These are phyloP conservation scores for Plutomurus gul DNA, from an alignment of 1,140 invertebrate genomes.

Conservation along the genomic window DNA sequence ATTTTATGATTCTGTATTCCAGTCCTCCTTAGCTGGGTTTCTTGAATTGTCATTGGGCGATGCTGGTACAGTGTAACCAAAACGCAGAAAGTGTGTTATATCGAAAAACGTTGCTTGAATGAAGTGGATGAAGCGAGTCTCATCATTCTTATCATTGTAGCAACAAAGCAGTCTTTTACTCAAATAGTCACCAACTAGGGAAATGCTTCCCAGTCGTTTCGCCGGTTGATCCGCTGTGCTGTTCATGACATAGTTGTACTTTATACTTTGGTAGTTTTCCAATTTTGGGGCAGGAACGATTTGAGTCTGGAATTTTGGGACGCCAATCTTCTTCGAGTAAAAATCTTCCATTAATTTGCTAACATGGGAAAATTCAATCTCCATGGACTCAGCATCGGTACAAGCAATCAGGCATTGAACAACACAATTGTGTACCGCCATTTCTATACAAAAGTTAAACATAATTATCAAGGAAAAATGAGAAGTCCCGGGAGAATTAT, in stretches of 20 bases:
- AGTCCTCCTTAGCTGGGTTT: background rate
- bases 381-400: conserved; percentile 27
- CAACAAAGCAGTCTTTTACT: conserved; percentile 51
- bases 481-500: background rate
- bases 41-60: background rate
- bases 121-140: conserved; percentile 44
- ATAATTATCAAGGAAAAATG: background rate
- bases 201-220: conserved; percentile 36
- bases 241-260: conserved; percentile 28
- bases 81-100: conserved; percentile 36
- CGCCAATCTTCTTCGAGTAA: conserved; percentile 32
- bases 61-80: background rate
- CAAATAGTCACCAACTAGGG: conserved; percentile 47
- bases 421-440: conserved; percentile 5
- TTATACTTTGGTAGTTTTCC: conserved; percentile 41
- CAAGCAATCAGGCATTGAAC: conserved; percentile 47
- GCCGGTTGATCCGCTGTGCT: background rate
- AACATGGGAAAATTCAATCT: conserved; percentile 38
- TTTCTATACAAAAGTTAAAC: background rate
- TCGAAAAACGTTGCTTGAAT: conserved; percentile 46
- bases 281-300: conserved; percentile 29
- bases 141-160: conserved; percentile 30
- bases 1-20: background rate
- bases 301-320: conserved; percentile 13
- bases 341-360: conserved; percentile 38